Evolutionary conservation across 2,113 vertebrate species (phyloP), one percentile per base, ranked within the genome.

Genomic region (Lagopus muta): DNA sequence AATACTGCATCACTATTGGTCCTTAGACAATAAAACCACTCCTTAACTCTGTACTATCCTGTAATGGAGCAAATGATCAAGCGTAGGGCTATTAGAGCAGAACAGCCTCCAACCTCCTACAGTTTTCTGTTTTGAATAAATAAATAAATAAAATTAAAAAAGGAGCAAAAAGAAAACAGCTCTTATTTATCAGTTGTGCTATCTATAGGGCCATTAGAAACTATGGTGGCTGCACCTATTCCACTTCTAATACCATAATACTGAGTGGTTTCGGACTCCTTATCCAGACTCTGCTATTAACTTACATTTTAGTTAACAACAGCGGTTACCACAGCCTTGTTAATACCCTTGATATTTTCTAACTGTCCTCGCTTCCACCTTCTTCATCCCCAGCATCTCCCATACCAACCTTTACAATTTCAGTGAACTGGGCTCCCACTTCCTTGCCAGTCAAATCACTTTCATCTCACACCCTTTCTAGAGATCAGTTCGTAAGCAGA

Each of bases 251-350:
- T 32, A 42, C 10, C 19, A 11, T 1, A 85, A 65, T 8, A 34
- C 42, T 2, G 32, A 70, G 38, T 11, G 66, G 12, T 52, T 84
- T 42, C 13, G 13, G 21, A 9, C 50, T 18, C 34, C 77, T 64
- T 30, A 69, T 55, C 32, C 48, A 38, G 16, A 47, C 13, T 69
- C 34, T 80, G 40, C 55, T 67, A 22, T 64, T 62, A 86, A 71
- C 32, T 14, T 40, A 13, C 22, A 45, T 30, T 70, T 60, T 47
- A 75, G 38, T 8, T 50, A 78, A 57, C 0, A 5, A 32, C 0
- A 91, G 16, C 32, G 57, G 25, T 76, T 58, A 66, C 4, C 7
- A 7, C 7, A 79, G 40, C 25, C 48, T 57, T 48, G 20, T 27
- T 48, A 79, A 61, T 20, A 55, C 4, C 6, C 40, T 7, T 27